Base-by-base conservation (phyloP, 1,140 invertebrate genomes). In the Orchesella cincta region DNA sequence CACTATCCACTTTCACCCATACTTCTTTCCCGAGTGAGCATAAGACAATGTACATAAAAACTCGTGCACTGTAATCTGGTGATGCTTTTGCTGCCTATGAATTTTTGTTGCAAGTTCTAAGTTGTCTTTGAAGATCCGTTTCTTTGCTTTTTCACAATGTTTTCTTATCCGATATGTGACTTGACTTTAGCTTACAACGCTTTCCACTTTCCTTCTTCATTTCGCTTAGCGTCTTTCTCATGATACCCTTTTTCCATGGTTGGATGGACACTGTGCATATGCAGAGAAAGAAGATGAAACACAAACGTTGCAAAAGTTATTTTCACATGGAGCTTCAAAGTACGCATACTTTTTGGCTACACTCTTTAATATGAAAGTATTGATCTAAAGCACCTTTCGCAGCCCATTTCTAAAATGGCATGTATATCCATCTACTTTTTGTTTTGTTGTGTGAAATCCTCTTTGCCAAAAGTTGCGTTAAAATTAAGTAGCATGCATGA, bases 121-220 rank as follows among this genome's bases (percentile, higher is more conserved):
- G 62, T 67, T 67, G 28, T 67, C 62, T 67, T 67, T 67, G 62
- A 67, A n/a, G 31, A 67, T 67, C 52, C 23, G 62, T 31, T 67
- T 31, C 28, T 67, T 67, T 2, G 23, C 28, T 67, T 57, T 23
- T 57, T 57, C 23, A 26, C 23, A n/a, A n/a, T 57, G 28, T 67
- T 67, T 29, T 29, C 62, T 67, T 67, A 67, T 67, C 62, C 62
- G 62, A 67, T 67, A 67, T 67, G 31, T 67, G 62, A 57, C 52
- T 57, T 67, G 62, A 67, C 62, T 67, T 67, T 67, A 16, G 62
- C 62, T 67, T 67, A 67, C 62, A 67, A 14, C 62, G 31, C 62
- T 67, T 67, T 67, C 62, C 62, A 67, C 62, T 67, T 67, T 67
- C 62, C 62, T 31, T 67, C 29, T 23, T 67, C 33, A 67, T 67